These are phyloP conservation scores for Nipponacmea schrenckii DNA, from an alignment of 2,888 invertebrate genomes.

Conservation along the genomic window DNA sequence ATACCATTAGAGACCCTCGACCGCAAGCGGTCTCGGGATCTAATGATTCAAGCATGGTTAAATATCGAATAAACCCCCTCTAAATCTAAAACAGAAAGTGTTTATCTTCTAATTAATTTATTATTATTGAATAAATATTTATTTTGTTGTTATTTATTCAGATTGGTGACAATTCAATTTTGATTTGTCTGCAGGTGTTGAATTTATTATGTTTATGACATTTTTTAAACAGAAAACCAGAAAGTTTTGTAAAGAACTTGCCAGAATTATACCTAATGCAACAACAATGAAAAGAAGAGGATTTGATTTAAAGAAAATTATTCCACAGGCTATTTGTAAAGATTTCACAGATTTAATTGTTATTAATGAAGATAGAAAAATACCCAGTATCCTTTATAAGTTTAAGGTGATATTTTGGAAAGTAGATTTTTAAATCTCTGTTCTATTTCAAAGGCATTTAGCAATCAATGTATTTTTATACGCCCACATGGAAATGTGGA, in stretches of 20 bases:
- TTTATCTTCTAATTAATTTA: neutral
- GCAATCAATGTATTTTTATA: too few species aligned
- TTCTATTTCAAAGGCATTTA: too few species aligned
- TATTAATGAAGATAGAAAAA: conserved; percentile 90
- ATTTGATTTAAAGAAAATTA: conserved; percentile 91
- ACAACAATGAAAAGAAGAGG: conserved; percentile 86
- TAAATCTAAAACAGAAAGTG: too few species aligned
- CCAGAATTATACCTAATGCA: conserved; percentile 91
- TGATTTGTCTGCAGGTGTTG: neutral
- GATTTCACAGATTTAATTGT: conserved; percentile 69
- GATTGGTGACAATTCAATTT: too few species aligned
- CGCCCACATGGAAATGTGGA: too few species aligned
- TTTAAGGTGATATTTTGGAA: neutral
- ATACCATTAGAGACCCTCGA: too few species aligned
- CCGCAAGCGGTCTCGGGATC: too few species aligned
- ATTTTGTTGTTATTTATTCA: conserved; percentile 7
- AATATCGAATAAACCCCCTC: too few species aligned
- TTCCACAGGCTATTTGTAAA: conserved; percentile 82
- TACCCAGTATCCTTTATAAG: conserved; percentile 76
- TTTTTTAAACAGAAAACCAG: conserved; percentile 76
- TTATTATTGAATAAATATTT: neutral
- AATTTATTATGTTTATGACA: neutral
- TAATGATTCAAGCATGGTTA: too few species aligned
- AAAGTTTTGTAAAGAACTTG: conserved; percentile 91
- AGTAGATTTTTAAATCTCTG: neutral